Conservation (phyloP, 2,888 invertebrate genomes). For the Noctua janthina region DNA sequence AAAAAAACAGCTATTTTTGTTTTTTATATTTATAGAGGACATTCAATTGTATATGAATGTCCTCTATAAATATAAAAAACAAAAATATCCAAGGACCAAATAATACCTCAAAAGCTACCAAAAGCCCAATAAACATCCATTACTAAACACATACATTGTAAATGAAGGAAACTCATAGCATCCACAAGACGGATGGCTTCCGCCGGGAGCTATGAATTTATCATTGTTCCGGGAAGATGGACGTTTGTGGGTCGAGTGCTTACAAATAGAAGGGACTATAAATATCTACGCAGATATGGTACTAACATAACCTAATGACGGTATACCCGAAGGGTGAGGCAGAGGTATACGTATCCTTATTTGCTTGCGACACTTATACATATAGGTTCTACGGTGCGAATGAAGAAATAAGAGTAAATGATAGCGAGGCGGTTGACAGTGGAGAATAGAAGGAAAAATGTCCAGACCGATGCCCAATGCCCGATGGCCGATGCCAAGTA, state of each 20-base stretch:
- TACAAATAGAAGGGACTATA: slow-evolving; percentile 36
- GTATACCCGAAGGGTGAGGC: background rate
- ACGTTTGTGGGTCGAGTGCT: slow-evolving; percentile 61
- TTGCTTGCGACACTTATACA: background rate
- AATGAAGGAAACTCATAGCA: slow-evolving; percentile 57
- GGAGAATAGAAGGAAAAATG: background rate
- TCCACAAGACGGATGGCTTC: slow-evolving; percentile 60
- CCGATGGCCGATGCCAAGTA: background rate
- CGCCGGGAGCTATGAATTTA: slow-evolving; percentile 65
- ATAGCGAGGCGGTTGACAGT: background rate
- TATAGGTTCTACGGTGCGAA: background rate
- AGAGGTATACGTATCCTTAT: background rate
- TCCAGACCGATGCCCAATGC: too few species aligned
- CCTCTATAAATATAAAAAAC: background rate
- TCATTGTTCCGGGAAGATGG: slow-evolving; percentile 63
- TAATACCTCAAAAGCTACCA: background rate
- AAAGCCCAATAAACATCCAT: slow-evolving; percentile 26
- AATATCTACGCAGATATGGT: slow-evolving; percentile 36
- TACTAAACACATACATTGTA: slow-evolving; percentile 43
- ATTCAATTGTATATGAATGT: background rate
- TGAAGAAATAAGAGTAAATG: background rate
- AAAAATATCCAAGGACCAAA: background rate
- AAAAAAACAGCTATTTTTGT: too few species aligned
- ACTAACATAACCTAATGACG: background rate
- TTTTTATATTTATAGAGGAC: too few species aligned